These are phyloP conservation scores for Clarias macrocephalus DNA, from an alignment of 2,113 vertebrate species.

Conservation along the genomic window DNA sequence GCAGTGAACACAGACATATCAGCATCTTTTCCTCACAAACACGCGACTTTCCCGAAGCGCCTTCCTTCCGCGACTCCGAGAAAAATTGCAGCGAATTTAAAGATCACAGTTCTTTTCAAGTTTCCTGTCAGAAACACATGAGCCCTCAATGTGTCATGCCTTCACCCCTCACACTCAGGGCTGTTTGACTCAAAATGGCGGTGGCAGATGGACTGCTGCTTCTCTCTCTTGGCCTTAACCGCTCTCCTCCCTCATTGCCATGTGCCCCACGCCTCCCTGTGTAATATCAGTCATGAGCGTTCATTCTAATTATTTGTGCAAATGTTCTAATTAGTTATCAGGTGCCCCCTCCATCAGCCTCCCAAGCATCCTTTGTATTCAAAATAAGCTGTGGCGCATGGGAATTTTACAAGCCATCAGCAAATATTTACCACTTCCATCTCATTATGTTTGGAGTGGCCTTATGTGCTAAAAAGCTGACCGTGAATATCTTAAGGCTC, in stretches of 20 bases:
- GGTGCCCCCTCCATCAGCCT: conserved; percentile 71
- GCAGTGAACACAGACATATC: neutral
- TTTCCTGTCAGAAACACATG: conserved; percentile 32
- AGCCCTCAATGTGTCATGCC: conserved; percentile 30
- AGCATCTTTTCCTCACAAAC: neutral
- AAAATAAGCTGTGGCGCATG: conserved; percentile 74
- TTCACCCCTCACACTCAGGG: conserved; percentile 35
- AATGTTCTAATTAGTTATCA: conserved; percentile 83
- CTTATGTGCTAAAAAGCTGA: conserved; percentile 74
- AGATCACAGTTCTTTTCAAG: conserved; percentile 39
- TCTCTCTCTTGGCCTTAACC: conserved; percentile 39
- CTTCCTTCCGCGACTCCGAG: neutral
- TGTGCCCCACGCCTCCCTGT: conserved; percentile 73
- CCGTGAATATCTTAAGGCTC: conserved; percentile 80
- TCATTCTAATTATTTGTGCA: conserved; percentile 82
- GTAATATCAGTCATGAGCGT: conserved; percentile 79
- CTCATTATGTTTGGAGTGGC: conserved; percentile 71
- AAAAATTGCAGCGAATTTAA: conserved; percentile 26
- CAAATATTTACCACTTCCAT: conserved; percentile 83
- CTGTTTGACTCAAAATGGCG: conserved; percentile 49
- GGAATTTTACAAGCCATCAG: conserved; percentile 77
- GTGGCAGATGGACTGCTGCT: conserved; percentile 43
- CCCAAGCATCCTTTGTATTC: conserved; percentile 78
- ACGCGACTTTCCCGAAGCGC: neutral
- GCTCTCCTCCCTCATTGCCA: conserved; percentile 64